phyloP scores from a whole-genome alignment of 2,113 vertebrate genomes.

The Cryptomyrus ogoouensis region DNA sequence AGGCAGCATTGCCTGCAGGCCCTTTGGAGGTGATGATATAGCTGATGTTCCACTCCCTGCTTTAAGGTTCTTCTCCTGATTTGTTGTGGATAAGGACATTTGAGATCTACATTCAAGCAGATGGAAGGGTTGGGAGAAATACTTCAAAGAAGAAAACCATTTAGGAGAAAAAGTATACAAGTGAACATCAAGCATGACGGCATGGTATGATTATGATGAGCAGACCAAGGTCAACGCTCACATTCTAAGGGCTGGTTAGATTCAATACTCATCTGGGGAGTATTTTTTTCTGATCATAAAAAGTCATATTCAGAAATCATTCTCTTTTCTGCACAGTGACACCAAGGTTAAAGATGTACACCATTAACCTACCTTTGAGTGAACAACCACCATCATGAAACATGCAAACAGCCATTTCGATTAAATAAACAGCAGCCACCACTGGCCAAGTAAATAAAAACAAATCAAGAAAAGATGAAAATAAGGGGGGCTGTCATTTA shows the following conservation, averaged over 20 bases:
- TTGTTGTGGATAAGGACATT: neutral
- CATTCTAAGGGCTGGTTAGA: neutral
- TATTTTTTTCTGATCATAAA: neutral
- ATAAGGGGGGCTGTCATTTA: neutral
- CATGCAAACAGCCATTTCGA: neutral
- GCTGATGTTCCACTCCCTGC: neutral
- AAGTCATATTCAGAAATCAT: neutral
- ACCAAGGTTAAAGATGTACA: neutral
- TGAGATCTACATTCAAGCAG: neutral
- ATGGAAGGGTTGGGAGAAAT: neutral
- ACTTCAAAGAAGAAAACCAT: neutral
- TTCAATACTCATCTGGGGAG: neutral
- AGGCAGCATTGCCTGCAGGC: neutral
- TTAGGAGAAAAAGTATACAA: neutral
- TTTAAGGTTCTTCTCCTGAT: neutral
- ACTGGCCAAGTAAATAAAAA: neutral
- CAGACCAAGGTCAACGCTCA: neutral
- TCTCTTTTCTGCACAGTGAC: neutral
- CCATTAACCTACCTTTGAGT: neutral
- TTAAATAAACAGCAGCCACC: neutral
- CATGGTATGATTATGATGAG: neutral
- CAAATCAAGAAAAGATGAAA: neutral
- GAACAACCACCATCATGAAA: neutral
- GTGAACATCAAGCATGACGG: neutral
- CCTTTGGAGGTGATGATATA: neutral